Evolutionary conservation across 2,113 vertebrate genomes (phyloP).

Genomic region (Corapipo altera): DNA sequence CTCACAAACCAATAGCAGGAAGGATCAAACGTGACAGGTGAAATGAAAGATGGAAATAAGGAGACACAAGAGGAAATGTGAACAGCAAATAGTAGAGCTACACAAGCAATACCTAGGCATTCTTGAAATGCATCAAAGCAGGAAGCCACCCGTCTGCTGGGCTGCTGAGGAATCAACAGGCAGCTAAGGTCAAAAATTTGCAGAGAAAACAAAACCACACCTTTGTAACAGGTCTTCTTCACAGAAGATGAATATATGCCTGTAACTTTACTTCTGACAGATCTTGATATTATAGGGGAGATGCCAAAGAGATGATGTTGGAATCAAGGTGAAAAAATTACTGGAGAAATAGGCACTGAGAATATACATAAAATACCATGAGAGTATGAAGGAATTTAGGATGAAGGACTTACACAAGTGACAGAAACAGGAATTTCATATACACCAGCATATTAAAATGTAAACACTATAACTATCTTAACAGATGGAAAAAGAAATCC

Average conservation of each 20-base stretch:
- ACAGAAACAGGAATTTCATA: not conserved
- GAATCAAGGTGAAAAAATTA: not conserved
- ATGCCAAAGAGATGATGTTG: not conserved
- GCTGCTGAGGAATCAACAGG: not conserved
- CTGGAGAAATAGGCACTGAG: not conserved
- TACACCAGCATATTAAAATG: not conserved
- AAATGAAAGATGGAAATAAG: slow-evolving; percentile 20
- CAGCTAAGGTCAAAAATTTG: not conserved
- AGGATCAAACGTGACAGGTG: not conserved
- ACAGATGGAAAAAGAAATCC: not conserved
- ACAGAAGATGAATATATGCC: not conserved
- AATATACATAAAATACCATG: not conserved
- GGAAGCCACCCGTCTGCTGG: not conserved
- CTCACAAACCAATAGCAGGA: not conserved
- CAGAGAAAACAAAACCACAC: not conserved
- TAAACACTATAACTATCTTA: not conserved
- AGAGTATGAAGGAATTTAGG: not conserved
- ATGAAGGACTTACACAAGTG: not conserved
- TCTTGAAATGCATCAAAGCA: not conserved
- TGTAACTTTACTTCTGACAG: not conserved
- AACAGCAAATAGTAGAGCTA: not conserved
- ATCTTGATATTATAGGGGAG: not conserved
- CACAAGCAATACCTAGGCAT: not conserved
- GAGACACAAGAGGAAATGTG: not conserved
- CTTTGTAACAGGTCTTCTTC: not conserved